A percentile compares a stretch with the other conserved stretches of the same genome.
phyloP scores from a whole-genome alignment of 2,113 vertebrate species.

The Chascanopsetta lugubris region DNA sequence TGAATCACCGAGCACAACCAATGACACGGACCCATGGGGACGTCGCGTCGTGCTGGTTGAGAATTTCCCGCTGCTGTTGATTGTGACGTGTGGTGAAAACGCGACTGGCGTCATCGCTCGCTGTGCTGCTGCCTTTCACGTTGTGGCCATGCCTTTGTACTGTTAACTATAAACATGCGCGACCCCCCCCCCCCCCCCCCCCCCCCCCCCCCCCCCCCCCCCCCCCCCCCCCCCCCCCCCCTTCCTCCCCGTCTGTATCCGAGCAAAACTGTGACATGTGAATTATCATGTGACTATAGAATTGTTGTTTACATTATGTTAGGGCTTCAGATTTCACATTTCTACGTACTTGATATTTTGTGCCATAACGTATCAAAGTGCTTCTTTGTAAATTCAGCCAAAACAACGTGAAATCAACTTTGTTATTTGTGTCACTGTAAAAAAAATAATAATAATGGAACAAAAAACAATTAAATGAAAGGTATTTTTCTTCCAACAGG shows the following conservation, averaged over 20 bases:
- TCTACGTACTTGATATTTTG: too few relatives aligned
- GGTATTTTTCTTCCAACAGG: neutral
- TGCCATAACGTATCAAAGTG: too few relatives aligned
- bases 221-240: too few relatives aligned
- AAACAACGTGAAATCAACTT: neutral
- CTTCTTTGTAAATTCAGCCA: neutral
- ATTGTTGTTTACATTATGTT: conserved; percentile 5
- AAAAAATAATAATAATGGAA: neutral
- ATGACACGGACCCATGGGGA: neutral
- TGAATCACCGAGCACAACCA: neutral
- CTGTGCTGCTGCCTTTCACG: conserved; percentile 47
- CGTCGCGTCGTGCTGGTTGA: neutral
- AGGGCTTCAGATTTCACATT: conserved; percentile 6
- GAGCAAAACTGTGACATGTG: conserved; percentile 52
- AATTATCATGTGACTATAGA: conserved; percentile 34
- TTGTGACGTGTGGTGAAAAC: conserved; percentile 37
- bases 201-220: too few relatives aligned
- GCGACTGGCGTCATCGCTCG: conserved; percentile 13
- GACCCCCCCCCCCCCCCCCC: too few relatives aligned
- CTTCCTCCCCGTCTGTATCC: conserved; percentile 18
- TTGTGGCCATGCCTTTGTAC: conserved; percentile 53
- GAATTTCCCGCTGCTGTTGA: conserved; percentile 52
- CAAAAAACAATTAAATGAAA: neutral
- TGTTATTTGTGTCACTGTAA: neutral
- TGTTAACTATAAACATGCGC: conserved; percentile 26